Evolutionary conservation across 2,888 invertebrate genomes (phyloP).

Genomic region (Sminthurinus aureus): DNA sequence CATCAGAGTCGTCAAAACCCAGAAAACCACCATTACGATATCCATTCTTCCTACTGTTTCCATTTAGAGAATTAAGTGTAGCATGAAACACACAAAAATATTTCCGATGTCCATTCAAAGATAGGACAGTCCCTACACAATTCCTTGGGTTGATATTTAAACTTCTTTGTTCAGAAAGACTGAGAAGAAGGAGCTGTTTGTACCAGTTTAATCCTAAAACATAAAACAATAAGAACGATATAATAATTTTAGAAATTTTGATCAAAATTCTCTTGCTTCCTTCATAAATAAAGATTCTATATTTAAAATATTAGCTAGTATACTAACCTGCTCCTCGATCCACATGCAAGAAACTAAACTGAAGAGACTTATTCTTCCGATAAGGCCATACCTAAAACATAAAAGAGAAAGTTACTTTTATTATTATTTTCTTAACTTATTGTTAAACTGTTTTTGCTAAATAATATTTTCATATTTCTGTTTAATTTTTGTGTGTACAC

Average conservation of each 20-base stretch:
- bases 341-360: conserved; percentile 92
- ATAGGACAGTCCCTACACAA: conserved; percentile 95
- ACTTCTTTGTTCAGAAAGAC: conserved; percentile 81
- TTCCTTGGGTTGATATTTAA: conserved; percentile 93
- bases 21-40: conserved; percentile 76
- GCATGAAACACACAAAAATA: conserved; percentile 99
- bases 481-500: too few relatives aligned
- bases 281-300: too few relatives aligned
- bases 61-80: conserved; percentile 69
- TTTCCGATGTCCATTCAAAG: conserved; percentile 94
- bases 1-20: conserved; percentile 77
- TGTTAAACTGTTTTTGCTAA: too few relatives aligned
- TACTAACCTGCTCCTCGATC: conserved; percentile 84
- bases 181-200: conserved; percentile 84
- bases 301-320: too few relatives aligned
- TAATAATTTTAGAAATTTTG: too few relatives aligned
- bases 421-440: too few relatives aligned
- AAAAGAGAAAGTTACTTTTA: too few relatives aligned
- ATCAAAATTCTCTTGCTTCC: too few relatives aligned
- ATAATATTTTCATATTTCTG: too few relatives aligned
- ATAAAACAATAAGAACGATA: too few relatives aligned
- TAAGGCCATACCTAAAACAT: conserved; percentile 99
- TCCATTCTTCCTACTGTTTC: conserved; percentile 46
- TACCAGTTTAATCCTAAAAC: conserved; percentile 80
- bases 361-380: conserved; percentile 93